phyloP scores from a whole-genome alignment of 2,888 invertebrate species.

The Hesperia comma region DNA sequence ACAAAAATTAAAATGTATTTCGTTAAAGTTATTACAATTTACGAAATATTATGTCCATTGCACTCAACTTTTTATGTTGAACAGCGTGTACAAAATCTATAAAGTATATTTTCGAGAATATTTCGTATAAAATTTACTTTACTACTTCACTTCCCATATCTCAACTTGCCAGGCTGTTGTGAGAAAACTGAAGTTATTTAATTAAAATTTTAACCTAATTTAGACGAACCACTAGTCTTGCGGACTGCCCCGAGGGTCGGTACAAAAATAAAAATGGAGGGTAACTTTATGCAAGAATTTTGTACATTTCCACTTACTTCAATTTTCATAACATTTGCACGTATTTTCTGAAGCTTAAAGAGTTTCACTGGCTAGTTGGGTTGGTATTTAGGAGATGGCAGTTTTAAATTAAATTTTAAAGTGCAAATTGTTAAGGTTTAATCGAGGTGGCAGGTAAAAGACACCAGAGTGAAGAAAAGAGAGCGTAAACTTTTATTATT shows the following conservation, averaged over 20 bases:
- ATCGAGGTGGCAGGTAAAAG: neutral
- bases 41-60: no score
- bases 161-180: conserved; percentile 8
- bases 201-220: conserved; percentile 12
- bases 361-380: conserved; percentile 7
- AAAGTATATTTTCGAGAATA: no score
- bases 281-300: neutral
- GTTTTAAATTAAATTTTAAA: conserved; percentile 17
- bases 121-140: no score
- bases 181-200: conserved; percentile 8
- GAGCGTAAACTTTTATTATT: conserved; percentile 74
- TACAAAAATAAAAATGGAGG: neutral
- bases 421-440: conserved; percentile 5
- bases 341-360: conserved; percentile 14
- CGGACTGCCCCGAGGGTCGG: neutral
- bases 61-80: no score
- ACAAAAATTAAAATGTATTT: no score
- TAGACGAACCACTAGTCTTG: conserved; percentile 5
- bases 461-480: neutral
- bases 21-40: no score
- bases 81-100: no score
- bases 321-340: conserved; percentile 15
- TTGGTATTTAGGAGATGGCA: conserved; percentile 2
- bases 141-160: neutral
- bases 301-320: conserved; percentile 1